These are phyloP conservation scores for Lepus oiostolus DNA, from an alignment of 2,797 vertebrate species.

Conservation along the genomic window DNA sequence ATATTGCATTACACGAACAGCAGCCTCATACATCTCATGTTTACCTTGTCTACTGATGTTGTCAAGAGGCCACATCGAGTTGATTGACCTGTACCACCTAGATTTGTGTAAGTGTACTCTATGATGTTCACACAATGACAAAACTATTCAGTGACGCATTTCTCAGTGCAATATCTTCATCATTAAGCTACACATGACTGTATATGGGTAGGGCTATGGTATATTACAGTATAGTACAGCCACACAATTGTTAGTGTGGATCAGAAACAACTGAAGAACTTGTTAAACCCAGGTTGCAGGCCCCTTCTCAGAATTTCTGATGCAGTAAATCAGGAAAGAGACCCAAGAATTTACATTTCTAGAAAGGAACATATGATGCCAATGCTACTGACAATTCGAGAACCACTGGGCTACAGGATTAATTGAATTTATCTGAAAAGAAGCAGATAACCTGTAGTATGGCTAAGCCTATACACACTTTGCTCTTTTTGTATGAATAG, in stretches of 20 bases:
- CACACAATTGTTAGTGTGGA: neutral
- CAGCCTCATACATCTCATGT: neutral
- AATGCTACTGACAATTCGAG: neutral
- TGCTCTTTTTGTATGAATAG: neutral
- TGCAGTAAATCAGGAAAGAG: constrained; percentile 17
- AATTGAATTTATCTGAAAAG: constrained; percentile 30
- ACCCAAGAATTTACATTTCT: constrained; percentile 24
- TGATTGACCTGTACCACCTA: neutral
- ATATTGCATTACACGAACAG: neutral
- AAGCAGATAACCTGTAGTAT: neutral
- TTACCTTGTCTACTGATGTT: neutral
- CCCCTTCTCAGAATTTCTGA: neutral
- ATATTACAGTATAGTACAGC: neutral
- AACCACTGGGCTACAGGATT: neutral
- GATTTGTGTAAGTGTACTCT: neutral
- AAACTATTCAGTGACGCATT: neutral
- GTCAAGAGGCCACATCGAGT: neutral
- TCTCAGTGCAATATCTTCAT: neutral
- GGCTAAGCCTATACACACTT: neutral
- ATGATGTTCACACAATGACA: neutral
- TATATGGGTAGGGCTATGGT: neutral
- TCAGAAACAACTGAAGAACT: neutral
- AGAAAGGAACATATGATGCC: constrained; percentile 16
- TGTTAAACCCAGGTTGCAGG: neutral
- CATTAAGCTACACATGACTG: neutral